phyloP scores from a whole-genome alignment of 2,113 vertebrate genomes.

The Callorhinus ursinus region DNA sequence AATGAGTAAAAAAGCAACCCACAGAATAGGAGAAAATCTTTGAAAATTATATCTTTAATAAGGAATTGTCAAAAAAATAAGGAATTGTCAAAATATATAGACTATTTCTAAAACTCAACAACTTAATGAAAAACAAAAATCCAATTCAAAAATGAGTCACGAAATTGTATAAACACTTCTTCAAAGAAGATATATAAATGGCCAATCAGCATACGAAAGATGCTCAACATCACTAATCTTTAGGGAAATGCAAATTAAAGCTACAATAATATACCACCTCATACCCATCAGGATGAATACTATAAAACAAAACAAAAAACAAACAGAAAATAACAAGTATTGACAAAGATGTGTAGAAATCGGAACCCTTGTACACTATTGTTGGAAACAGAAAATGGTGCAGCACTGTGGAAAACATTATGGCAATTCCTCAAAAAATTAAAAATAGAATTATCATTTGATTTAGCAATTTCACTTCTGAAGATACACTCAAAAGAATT shows the following conservation, averaged over 20 bases:
- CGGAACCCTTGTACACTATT: too few species aligned
- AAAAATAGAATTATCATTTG: neutral
- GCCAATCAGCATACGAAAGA: neutral
- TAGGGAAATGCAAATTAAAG: neutral
- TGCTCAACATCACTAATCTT: neutral
- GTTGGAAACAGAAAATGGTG: too few species aligned
- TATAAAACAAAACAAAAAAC: neutral
- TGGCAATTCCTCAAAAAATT: neutral
- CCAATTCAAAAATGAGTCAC: neutral
- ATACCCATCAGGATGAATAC: neutral
- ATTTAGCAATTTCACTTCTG: neutral
- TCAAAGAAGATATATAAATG: neutral
- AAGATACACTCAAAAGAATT: neutral
- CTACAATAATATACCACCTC: neutral
- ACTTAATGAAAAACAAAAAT: neutral
- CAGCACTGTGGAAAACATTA: neutral
- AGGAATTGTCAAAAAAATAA: neutral
- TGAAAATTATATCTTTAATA: neutral
- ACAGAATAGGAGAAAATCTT: neutral
- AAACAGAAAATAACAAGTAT: neutral
- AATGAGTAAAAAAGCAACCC: neutral
- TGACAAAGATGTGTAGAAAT: too few species aligned
- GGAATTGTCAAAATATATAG: neutral
- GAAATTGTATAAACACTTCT: neutral
- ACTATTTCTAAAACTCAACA: neutral